phyloP scores from a whole-genome alignment of 2,113 vertebrate species.

The Strix uralensis region DNA sequence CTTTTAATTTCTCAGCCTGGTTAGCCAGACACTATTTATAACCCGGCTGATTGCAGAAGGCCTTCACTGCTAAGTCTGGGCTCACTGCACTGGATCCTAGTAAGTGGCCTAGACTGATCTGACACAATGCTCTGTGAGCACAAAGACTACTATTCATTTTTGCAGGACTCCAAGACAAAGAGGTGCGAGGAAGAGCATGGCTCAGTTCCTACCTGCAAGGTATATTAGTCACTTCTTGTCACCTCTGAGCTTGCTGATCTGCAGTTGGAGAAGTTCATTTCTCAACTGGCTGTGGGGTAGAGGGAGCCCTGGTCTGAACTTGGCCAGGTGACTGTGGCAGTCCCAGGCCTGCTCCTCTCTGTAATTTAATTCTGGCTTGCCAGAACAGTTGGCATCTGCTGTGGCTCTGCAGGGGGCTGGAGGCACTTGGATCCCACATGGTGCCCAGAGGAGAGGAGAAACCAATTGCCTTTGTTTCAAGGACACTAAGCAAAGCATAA shows the following conservation, averaged over 20 bases:
- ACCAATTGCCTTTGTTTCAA: constrained; percentile 55
- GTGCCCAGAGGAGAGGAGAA: constrained; percentile 52
- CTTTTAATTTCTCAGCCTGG: not conserved
- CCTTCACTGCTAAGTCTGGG: not conserved
- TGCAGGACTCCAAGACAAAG: not conserved
- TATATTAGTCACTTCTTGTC: not conserved
- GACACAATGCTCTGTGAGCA: not conserved
- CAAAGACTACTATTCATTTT: not conserved
- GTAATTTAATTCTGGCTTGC: not conserved
- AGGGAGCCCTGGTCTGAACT: not conserved
- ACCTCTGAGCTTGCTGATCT: not conserved
- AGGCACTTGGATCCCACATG: constrained; percentile 24
- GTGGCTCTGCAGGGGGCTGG: not conserved
- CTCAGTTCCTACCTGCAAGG: not conserved
- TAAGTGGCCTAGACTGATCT: not conserved
- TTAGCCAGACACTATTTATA: not conserved
- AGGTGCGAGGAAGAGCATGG: not conserved
- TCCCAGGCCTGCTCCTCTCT: not conserved
- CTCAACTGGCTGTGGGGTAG: not conserved
- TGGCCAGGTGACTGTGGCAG: not conserved
- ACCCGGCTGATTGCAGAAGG: not conserved
- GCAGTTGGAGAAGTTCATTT: not conserved
- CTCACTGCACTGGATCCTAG: not conserved
- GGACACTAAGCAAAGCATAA: constrained; percentile 58
- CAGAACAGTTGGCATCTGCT: constrained; percentile 5